These are phyloP conservation scores for Echinometra lucunter DNA, from an alignment of 53 echinoderm and acorn worm genomes.

Conservation along the genomic window DNA sequence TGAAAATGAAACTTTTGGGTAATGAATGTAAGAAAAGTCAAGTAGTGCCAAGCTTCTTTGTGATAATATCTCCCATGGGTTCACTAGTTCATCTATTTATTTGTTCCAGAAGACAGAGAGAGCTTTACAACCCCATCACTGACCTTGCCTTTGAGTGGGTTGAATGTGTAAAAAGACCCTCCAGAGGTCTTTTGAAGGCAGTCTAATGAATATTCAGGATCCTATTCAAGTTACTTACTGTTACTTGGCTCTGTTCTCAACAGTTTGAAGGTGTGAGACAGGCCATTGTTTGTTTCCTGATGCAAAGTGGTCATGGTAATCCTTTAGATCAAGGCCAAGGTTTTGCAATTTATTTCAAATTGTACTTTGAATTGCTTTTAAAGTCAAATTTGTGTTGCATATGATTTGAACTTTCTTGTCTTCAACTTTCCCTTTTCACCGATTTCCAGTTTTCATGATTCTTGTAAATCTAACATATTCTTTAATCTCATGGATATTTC, in stretches of 20 bases:
- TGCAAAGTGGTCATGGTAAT: neutral
- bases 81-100: neutral
- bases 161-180: conserved; percentile 34
- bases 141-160: conserved; percentile 21
- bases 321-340: neutral
- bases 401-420: neutral
- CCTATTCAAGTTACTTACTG: conserved; percentile 38
- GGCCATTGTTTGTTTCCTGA: neutral
- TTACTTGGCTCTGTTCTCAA: neutral
- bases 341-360: too few relatives aligned
- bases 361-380: neutral
- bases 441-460: neutral
- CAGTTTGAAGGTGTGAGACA: neutral
- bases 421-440: neutral
- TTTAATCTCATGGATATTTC: neutral
- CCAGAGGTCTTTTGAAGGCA: neutral
- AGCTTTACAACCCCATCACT: neutral
- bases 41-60: neutral
- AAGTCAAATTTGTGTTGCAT: neutral
- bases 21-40: too few relatives aligned
- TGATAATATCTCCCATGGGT: neutral
- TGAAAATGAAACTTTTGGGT: too few relatives aligned
- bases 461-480: neutral
- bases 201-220: conserved; percentile 29
- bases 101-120: neutral